Evolutionary conservation across 2,113 vertebrate species (phyloP), one percentile per base, ranked within the genome.

Genomic region (Myocastor coypus): DNA sequence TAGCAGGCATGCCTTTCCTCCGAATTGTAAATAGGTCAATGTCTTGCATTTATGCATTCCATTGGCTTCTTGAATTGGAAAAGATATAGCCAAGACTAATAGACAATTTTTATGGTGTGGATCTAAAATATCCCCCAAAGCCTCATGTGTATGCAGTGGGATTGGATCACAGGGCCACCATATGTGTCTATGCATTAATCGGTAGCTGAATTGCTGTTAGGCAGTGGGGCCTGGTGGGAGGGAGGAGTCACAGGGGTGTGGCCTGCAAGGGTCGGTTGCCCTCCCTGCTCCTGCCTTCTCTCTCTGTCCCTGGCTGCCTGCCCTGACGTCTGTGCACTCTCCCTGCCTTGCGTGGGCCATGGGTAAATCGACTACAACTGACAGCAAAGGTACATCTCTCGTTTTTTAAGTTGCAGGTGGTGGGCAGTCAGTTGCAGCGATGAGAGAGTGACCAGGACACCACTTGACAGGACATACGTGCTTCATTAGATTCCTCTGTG

Each of bases 11-110:
- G 4, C 2, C 55, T 91, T 95, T 16, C 22, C 16, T 82, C 42
- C 78, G 68, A 87, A 55, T 78, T 61, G 88, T 80, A 69, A 94
- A 14, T 52, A 57, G 42, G 52, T 84, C 86, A 88, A 50, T 83
- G 52, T 73, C 10, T 30, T 78, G 26, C 12, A n/a, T 52, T 86
- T 32, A 86, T 91, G 32, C 50, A 83, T 95, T 87, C 37, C 28
- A 61, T 66, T 55, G 46, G 30, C 14, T 85, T 92, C 78, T 89
- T 96, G 57, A 97, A 82, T 75, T 97, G 57, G 40, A 57, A 86
- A 83, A 63, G 34, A 78, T 42, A 52, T 9, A 78, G 77, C 55
- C 22, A 94, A 71, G 19, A 7, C 52, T 84, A 66, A 2, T 37
- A 78, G 30, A 46, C 28, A 42, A 78, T 50, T 30, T 78, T 24